phyloP scores from a whole-genome alignment of 2,888 invertebrate genomes.

The Eucera pruinosa region DNA sequence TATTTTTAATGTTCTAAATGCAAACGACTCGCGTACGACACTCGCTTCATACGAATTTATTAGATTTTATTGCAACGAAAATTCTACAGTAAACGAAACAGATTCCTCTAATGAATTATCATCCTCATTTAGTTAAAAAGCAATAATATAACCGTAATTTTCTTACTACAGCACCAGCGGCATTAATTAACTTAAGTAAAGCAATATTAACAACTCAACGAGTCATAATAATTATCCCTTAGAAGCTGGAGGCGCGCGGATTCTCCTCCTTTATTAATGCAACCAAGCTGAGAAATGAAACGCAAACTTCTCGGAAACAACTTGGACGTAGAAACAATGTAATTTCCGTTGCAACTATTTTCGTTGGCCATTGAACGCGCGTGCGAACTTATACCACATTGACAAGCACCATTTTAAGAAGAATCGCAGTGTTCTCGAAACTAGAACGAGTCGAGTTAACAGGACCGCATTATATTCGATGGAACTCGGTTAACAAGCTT shows the following conservation, averaged over 20 bases:
- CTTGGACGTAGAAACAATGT: neutral
- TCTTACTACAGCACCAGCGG: too few relatives aligned
- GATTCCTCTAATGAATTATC: neutral
- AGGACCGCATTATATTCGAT: slow-evolving; percentile 15
- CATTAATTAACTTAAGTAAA: neutral
- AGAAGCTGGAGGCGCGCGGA: neutral
- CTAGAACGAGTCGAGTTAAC: slow-evolving; percentile 43
- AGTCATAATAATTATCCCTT: neutral
- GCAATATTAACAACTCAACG: neutral
- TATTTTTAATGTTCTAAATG: too few relatives aligned
- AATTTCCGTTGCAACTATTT: slow-evolving; percentile 17
- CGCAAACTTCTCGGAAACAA: slow-evolving; percentile 15
- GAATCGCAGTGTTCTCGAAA: slow-evolving; percentile 17
- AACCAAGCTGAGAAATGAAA: slow-evolving; percentile 25
- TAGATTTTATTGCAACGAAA: neutral
- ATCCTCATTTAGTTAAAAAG: neutral
- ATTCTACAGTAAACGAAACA: neutral
- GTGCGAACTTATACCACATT: slow-evolving; percentile 6
- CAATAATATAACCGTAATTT: neutral
- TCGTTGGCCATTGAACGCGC: neutral
- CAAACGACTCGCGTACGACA: too few relatives aligned
- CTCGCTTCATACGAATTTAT: too few relatives aligned
- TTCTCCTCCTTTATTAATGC: neutral
- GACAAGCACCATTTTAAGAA: slow-evolving; percentile 45
- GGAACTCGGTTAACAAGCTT: slow-evolving; percentile 48